Base-by-base conservation (phyloP, 2,888 invertebrate genomes). In the Drosophila neutralis region DNA sequence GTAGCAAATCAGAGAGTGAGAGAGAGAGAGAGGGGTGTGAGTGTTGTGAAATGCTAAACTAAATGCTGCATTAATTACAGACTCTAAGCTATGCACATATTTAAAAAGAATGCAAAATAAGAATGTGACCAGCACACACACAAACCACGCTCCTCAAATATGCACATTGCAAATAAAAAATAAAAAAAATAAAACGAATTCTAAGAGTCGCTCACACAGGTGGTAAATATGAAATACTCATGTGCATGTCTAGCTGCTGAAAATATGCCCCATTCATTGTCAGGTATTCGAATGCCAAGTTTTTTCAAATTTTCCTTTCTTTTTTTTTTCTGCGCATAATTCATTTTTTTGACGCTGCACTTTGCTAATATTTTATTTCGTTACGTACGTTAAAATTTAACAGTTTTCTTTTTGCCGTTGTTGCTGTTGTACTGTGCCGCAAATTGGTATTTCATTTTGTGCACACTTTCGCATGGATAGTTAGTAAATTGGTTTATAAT, bases 401-500 rank as follows among this genome's bases (percentile, higher is more conserved):
- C 54, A 36, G 21, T 8, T 54, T 38, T 18, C 31, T 45, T 65
- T 56, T 27, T 45, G 60, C 33, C 40, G 31, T 21, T 51, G 18
- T 45, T 36, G 13, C 40, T 65, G 38, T 61, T 76, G 66, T 66
- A 54, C 62, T 51, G 29, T 24, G 59, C 45, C 52, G 57, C 76
- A 85, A 86, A 86, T 89, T 82, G 69, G 78, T 73, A 87, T 78
- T 87, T 80, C 80, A 89, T 87, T 89, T 82, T 62, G 79, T 38
- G 76, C 88, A 80, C 76, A 80, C 80, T 83, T 88, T 76, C 72
- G 72, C 69, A 64, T 69, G 77, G 73, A 60, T 80, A 76, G 87
- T 81, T 84, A 76, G 80, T 84, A 87, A 89, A 87, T 87, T 87
- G 89, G 89, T 80, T 87, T 89, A 80, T 87, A 87, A 87, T 87